Evolutionary conservation across 2,888 invertebrate genomes (phyloP), one percentile per base, ranked within the genome.

Genomic region (Callyntrura guangdongensis): DNA sequence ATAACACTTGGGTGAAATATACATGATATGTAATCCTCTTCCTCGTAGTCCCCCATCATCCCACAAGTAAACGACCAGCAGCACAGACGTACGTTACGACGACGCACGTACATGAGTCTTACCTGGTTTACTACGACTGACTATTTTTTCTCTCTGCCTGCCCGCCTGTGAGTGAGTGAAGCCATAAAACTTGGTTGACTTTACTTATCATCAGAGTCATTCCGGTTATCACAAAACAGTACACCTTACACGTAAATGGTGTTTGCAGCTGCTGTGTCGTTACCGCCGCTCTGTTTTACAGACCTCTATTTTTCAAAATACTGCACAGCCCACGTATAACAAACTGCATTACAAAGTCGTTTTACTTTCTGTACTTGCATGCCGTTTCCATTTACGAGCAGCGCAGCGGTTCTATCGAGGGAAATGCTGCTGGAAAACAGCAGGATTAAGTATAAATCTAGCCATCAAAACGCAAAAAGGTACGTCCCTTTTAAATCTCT

Each of bases 111-210:
- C 61, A 59, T 81, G 61, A 59, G 81, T 64, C n/a, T 79, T 88
- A 88, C 88, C 88, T 88, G 88, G 47, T 25, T 67, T 17, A 36
- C 36, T 36, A 36, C 36, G 36, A 45, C 81, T 69, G 59, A 87
- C 81, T 61, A 11, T 61, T 82, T 61, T 67, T 53, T 72, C 27
- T 64, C 64, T 22, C 22, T 64, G 36, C 36, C 36, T 36, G 36
- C 3, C 36, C 6, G 59, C 84, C 83, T 1, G 64, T 74, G 74
- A 84, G 64, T 89, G 84, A 85, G 79, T 85, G 85, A 90, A 90
- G 90, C 90, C 85, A 90, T 90, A 90, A 90, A 90, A 90, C 81
- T 90, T 81, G 84, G 84, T 79, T 90, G 90, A 90, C 90, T 90
- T 90, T 81, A 85, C 84, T 89, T 89, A 89, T 85, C 90, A 89